These are phyloP conservation scores for Platycheirus albimanus DNA, from an alignment of 2,888 invertebrate species.

Conservation along the genomic window DNA sequence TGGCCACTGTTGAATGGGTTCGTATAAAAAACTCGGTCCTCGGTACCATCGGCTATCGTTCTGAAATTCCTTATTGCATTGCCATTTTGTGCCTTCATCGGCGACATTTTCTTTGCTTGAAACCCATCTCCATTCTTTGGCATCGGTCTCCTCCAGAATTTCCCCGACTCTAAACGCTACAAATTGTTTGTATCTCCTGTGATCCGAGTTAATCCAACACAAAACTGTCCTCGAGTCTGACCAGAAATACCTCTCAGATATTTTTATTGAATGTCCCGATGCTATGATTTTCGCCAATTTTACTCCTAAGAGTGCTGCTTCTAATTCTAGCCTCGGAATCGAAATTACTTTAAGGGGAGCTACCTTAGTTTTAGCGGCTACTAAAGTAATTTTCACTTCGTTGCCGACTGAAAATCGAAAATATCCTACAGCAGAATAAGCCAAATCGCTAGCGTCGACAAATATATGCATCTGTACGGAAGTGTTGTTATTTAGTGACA, in stretches of 20 bases:
- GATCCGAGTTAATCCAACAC: slow-evolving; percentile 29
- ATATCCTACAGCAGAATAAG: slow-evolving; percentile 11
- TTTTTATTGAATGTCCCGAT: background rate
- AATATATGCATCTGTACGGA: background rate
- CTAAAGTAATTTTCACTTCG: background rate
- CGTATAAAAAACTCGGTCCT: too few species aligned
- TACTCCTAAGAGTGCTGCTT: slow-evolving; percentile 5
- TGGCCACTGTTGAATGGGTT: too few species aligned
- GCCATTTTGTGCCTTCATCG: too few species aligned
- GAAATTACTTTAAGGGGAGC: slow-evolving; percentile 14
- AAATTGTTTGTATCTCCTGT: slow-evolving; percentile 45
- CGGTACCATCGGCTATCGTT: too few species aligned
- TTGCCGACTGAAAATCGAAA: background rate
- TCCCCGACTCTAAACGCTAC: slow-evolving; percentile 27
- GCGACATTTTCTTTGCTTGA: slow-evolving; percentile 1
- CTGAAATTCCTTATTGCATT: too few species aligned
- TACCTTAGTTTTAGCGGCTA: slow-evolving; percentile 19
- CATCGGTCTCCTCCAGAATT: slow-evolving; percentile 22
- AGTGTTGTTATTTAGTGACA: background rate
- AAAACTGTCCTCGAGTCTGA: slow-evolving; percentile 37
- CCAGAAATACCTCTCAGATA: slow-evolving; percentile 16
- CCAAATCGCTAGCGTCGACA: too few species aligned
- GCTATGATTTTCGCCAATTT: slow-evolving; percentile 8
- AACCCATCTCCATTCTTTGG: slow-evolving; percentile 19
- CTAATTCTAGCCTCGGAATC: slow-evolving; percentile 19